Evolutionary conservation across 1,140 invertebrate genomes (phyloP).

Genomic region (Pseudomyrmex gracilis): DNA sequence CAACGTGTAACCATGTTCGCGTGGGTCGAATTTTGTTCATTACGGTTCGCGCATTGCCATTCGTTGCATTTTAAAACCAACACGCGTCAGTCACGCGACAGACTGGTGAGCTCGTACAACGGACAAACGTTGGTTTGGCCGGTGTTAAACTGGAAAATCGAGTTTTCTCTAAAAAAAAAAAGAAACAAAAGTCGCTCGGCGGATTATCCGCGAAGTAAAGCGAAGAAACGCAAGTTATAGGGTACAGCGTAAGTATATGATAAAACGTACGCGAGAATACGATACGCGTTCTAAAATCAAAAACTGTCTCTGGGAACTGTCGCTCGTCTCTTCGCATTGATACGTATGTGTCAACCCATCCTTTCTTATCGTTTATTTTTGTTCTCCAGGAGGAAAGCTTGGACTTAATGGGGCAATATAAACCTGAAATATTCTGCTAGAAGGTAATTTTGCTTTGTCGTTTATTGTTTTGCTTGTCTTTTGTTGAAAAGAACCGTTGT

Average conservation of each 20-base stretch:
- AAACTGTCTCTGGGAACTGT: not conserved
- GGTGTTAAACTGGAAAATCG: not conserved
- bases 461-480: slow-evolving; percentile 80
- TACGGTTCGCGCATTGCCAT: slow-evolving; percentile 22
- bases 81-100: slow-evolving; percentile 47
- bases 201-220: not conserved
- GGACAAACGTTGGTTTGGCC: not conserved
- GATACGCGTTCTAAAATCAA: not conserved
- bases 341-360: slow-evolving; percentile 65
- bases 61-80: slow-evolving; percentile 7
- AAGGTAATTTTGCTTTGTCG: slow-evolving; percentile 87
- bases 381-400: slow-evolving; percentile 91
- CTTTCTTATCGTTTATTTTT: slow-evolving; percentile 85
- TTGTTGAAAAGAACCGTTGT: slow-evolving; percentile 49
- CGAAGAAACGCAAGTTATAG: not conserved
- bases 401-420: slow-evolving; percentile 94
- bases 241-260: not conserved
- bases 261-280: too few species aligned
- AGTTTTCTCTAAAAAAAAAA: not conserved
- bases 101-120: not conserved
- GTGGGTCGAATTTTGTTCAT: slow-evolving; percentile 46
- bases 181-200: not conserved
- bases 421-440: slow-evolving; percentile 94
- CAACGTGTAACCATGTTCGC: not conserved
- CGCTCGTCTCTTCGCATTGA: slow-evolving; percentile 67